Conservation (phyloP, 2,888 invertebrate genomes). For the Eristalis pertinax region DNA sequence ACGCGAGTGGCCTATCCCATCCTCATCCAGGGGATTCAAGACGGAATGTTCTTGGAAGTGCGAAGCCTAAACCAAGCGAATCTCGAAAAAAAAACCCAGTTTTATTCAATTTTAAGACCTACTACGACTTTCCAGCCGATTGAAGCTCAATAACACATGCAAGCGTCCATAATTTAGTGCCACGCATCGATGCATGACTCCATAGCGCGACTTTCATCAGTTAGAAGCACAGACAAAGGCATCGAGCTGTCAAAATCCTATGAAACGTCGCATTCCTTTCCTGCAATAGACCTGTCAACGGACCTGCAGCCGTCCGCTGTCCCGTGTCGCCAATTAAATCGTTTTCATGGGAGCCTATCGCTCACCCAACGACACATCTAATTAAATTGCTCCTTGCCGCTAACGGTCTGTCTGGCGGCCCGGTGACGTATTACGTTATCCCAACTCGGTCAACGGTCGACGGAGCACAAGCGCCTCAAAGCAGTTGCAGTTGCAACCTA, state of each 20-base stretch:
- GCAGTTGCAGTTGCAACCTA: slow-evolving; percentile 4
- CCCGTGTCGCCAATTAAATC: slow-evolving; percentile 6
- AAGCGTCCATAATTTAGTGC: too few species aligned
- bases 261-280: not conserved
- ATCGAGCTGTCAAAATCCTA: not conserved
- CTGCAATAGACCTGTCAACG: slow-evolving; percentile 15
- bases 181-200: too few species aligned
- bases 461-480: slow-evolving; percentile 23
- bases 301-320: not conserved
- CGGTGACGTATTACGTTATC: slow-evolving; percentile 28
- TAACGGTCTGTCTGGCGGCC: slow-evolving; percentile 6
- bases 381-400: slow-evolving; percentile 40
- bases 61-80: too few species aligned
- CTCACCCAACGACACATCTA: slow-evolving; percentile 13
- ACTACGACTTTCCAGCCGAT: too few species aligned
- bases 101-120: too few species aligned
- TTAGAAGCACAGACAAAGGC: not conserved
- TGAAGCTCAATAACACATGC: too few species aligned
- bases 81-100: too few species aligned
- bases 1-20: too few species aligned
- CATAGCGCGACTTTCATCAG: not conserved
- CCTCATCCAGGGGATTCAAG: too few species aligned
- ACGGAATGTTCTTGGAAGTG: too few species aligned
- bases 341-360: not conserved
- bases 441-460: not conserved